These are phyloP conservation scores for Coregonus suidteri DNA, from an alignment of 2,797 vertebrate genomes.

Conservation along the genomic window DNA sequence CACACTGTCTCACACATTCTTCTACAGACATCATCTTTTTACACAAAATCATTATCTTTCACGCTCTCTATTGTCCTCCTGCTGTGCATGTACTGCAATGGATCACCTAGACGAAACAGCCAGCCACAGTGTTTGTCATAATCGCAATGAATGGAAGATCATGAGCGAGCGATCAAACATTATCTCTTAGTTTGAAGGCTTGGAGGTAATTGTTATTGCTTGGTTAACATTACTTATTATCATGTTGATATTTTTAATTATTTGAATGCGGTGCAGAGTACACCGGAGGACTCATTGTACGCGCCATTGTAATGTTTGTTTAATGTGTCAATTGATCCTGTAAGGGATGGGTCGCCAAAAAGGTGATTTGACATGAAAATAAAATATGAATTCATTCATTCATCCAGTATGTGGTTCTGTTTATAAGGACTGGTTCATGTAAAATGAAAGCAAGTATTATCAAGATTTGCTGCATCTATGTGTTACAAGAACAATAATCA, in stretches of 20 bases:
- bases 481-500: background rate
- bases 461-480: background rate
- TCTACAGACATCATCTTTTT: slow-evolving; percentile 40
- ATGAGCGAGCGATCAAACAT: slow-evolving; percentile 62
- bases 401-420: background rate
- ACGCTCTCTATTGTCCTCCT: slow-evolving; percentile 28
- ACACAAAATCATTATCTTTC: slow-evolving; percentile 36
- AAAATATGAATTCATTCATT: too few relatives aligned
- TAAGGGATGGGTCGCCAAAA: too few relatives aligned
- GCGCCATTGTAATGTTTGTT: too few relatives aligned
- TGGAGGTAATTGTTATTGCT: slow-evolving; percentile 18
- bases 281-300: too few relatives aligned
- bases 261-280: too few relatives aligned
- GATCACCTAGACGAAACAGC: slow-evolving; percentile 26
- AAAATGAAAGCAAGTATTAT: background rate
- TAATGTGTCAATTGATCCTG: too few relatives aligned
- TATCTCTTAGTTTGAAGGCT: slow-evolving; percentile 40
- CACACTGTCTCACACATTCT: slow-evolving; percentile 38
- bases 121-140: slow-evolving; percentile 33
- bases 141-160: slow-evolving; percentile 45
- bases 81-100: slow-evolving; percentile 29
- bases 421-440: background rate
- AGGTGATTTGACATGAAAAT: too few relatives aligned
- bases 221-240: too few relatives aligned
- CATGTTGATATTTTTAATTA: too few relatives aligned